Evolutionary conservation across 2,888 invertebrate genomes (phyloP).

Genomic region (Lepidocyrtinus sp.): DNA sequence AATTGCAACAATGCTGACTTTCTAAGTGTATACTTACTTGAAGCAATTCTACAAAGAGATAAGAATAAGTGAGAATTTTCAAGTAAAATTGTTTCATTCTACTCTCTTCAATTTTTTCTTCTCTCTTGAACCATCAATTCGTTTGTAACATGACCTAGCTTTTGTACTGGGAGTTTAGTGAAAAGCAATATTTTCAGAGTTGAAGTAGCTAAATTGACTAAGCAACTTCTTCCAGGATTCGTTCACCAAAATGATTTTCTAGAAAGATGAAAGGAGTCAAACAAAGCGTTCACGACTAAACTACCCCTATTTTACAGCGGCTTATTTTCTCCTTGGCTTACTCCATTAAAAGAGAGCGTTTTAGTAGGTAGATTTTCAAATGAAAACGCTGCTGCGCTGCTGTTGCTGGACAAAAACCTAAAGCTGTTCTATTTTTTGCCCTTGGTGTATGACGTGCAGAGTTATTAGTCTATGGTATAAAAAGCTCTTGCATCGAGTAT

Average conservation of each 20-base stretch:
- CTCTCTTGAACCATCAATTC: background rate
- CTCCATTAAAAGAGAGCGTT: background rate
- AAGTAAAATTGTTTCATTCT: background rate
- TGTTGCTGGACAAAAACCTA: background rate
- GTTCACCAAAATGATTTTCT: background rate
- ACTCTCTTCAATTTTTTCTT: background rate
- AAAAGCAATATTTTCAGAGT: background rate
- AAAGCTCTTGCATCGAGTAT: background rate
- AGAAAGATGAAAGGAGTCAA: background rate
- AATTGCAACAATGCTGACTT: too few species aligned
- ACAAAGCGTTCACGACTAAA: background rate
- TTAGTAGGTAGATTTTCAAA: background rate
- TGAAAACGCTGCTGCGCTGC: background rate
- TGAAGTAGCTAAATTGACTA: background rate
- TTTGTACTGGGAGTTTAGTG: background rate
- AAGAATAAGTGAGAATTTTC: background rate
- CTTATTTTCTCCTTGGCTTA: background rate
- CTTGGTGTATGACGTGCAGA: background rate
- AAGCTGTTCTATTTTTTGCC: background rate
- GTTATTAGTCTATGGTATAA: background rate
- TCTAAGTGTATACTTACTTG: background rate
- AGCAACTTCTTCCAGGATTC: background rate
- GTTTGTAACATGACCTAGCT: conserved; percentile 23
- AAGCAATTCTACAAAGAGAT: background rate
- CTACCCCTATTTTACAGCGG: background rate